Base-by-base conservation (phyloP, 2,888 invertebrate genomes). In the Melipona bicolor region DNA sequence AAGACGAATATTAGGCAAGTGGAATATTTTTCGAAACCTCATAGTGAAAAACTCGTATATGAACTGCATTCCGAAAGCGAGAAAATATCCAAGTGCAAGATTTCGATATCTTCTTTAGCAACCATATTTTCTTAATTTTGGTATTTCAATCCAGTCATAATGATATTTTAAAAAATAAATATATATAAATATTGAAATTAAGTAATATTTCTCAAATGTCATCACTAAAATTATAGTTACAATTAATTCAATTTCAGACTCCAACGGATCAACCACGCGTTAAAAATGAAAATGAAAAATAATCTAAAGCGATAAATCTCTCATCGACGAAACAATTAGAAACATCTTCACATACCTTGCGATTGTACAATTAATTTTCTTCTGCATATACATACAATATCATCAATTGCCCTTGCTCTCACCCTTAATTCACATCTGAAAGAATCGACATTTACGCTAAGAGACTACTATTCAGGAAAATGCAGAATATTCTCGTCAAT, bases 341-440 rank as follows among this genome's bases (percentile, higher is more conserved):
- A 27, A 27, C 50, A 3, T 54, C 36, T 17, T 19, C 9, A 15
- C 15, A 50, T 54, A 43, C 43, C 65, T 52, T 67, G 36, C 27
- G 72, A 74, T 54, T 24, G 2, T 36, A 67, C 2, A 43, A 73
- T 70, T 81, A 77, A 74, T 77, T 74, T 65, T 64, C 59, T 72
- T 71, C 61, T 3, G 24, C 59, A 81, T 78, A 78, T 72, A 49
- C 82, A 78, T 82, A 82, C 84, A 82, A 84, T 78, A 64, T 81
- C 71, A 21, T 24, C 5, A 19, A 24, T 21, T 32, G 68, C 68
- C 77, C 79, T 65, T 73, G 50, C 64, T 83, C 79, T 79, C 73
- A 84, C 65, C 84, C 83, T 83, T 84, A 83, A 84, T 84, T 79
- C 61, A 82, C 68, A 32, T 84, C 79, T 59, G 76, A 84, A 72